Evolutionary conservation across 2,888 invertebrate genomes (phyloP), one percentile per base, ranked within the genome.

Genomic region (Phoronis australis): DNA sequence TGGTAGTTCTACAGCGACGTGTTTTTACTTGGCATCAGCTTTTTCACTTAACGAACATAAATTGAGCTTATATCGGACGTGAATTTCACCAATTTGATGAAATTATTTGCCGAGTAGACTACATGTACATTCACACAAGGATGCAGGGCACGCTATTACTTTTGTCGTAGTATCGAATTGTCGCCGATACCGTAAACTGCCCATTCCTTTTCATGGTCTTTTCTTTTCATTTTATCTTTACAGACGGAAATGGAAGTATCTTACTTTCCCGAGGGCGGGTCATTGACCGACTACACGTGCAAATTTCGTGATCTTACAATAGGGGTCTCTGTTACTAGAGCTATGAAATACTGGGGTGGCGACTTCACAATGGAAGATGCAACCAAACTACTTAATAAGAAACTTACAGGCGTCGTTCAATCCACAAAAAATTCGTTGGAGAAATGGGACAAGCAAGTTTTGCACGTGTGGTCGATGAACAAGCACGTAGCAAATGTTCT

Each of bases 241-340:
- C 63, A 73, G 69, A 74, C 73, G 3, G 73, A 74, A 53, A 74
- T 72, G 73, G 73, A 74, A 47, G 71, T 73, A 0, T 40, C 51
- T 1, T 74, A 74, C 55, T 71, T 64, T 49, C 72, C 73, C 4
- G 52, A 61, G 35, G 73, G 73, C 4, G 73, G 73, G 0, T 64
- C 71, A 20, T 73, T 73, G 41, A 74, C 73, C 0, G 73, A 74
- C 54, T 73, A 72, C 51, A 66, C 66, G 20, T 67, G 66, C 45
- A 52, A 54, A 23, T 59, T 73, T 43, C 65, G 59, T 39, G 62
- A 57, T 24, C 57, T 50, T 9, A 64, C 57, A 43, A 47, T 73
- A 21, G 73, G 69, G 4, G 73, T 74, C 42, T 73, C 73, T 4
- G 73, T 74, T 2, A 74, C 73, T n/a, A 53, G 73, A 21, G 73